Conservation (phyloP, 1,140 invertebrate genomes). For the Pomacea maculata region DNA sequence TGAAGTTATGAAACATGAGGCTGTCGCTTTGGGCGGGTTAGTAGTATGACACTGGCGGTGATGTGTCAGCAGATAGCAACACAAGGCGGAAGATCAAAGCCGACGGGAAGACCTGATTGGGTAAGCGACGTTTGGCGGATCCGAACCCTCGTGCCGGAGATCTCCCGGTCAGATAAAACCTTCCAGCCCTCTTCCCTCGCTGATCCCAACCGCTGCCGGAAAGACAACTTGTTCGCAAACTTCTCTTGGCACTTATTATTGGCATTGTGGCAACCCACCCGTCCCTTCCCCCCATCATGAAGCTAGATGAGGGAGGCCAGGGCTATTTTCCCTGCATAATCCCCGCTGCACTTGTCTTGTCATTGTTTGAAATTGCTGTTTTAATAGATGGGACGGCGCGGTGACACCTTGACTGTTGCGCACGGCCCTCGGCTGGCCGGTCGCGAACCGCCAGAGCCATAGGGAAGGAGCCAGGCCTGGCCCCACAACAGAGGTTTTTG, state of each 20-base stretch:
- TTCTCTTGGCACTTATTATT: conserved; percentile 27
- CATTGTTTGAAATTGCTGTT: conserved; percentile 28
- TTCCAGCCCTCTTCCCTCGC: background rate
- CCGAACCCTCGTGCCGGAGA: background rate
- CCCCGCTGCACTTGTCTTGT: conserved; percentile 26
- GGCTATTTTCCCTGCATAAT: conserved; percentile 8
- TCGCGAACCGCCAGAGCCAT: no score
- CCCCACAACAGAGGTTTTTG: conserved; percentile 12
- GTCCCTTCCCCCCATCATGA: background rate
- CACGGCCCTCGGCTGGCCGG: no score
- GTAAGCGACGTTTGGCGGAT: background rate
- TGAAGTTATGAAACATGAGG: no score
- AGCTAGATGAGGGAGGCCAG: conserved; percentile 14
- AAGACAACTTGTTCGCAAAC: conserved; percentile 16
- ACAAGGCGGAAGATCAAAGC: conserved; percentile 23
- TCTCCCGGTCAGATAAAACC: conserved; percentile 2
- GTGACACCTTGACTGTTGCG: conserved; percentile 20
- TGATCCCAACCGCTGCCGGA: background rate
- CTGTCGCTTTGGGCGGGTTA: background rate
- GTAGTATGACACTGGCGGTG: background rate
- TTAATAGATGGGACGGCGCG: conserved; percentile 20
- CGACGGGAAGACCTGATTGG: background rate
- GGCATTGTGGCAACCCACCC: background rate
- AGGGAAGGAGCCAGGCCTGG: conserved; percentile 1
- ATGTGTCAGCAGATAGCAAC: conserved; percentile 11